Base-by-base conservation (phyloP, 1,140 invertebrate genomes). In the Halyomorpha halys region DNA sequence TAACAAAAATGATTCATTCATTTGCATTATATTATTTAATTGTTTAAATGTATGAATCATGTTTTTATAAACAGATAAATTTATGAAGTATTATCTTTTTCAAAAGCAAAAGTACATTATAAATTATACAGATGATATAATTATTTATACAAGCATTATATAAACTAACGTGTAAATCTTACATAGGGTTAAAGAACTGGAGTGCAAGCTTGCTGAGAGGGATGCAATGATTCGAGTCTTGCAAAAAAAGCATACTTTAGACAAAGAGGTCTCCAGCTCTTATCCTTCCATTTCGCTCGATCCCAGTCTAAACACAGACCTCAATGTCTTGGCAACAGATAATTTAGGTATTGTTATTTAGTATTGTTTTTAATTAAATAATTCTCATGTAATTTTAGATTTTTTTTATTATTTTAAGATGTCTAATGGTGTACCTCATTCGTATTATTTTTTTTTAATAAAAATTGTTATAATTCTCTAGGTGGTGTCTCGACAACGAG, bases 211-310 rank as follows among this genome's bases (percentile, higher is more conserved):
- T 61, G 87, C 88, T 0, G 90, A 94, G 74, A 83, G 85, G 67
- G 90, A 94, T 74, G 90, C 90, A 0, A 92, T 94, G 88, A 91
- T 94, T 66, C 83, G 86, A 68, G 89, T 92, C 4, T 78, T 94
- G 18, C 89, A 93, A 72, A 88, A 89, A 68, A 88, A 89, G 69
- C 87, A 88, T 71, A 86, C 84, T 1, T 67, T 66, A 15, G 83
- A 83, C 65, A 84, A 84, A 69, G 82, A 82, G 63, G 80, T 79
- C n/a, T 77, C 75, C 61, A 77, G 77, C 64, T 73, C 71, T 1
- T 73, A 70, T 69, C 72, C 72, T 21, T 77, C 74, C 68, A 77
- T 78, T 69, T 69, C 68, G 13, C 68, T 79, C 25, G 78, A 74
- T 73, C 72, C 75, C 18, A 78, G 76, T 67, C 68, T 79, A 3